Evolutionary conservation across 2,797 vertebrate species (phyloP).

Genomic region (Gymnocypris eckloni): DNA sequence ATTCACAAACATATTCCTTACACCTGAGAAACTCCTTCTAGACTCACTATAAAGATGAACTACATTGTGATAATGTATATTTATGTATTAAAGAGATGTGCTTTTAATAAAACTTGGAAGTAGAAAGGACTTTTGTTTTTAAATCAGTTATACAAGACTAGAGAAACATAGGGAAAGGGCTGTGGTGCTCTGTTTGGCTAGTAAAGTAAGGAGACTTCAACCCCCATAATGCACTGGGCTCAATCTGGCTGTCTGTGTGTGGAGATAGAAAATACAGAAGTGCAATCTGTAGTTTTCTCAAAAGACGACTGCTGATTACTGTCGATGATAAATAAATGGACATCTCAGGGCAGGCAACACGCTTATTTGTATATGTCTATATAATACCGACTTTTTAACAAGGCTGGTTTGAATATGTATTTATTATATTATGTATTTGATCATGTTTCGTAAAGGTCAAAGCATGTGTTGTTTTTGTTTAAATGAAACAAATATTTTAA

Average conservation of each 20-base stretch:
- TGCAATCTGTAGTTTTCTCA: too few relatives aligned
- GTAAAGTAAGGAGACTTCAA: neutral
- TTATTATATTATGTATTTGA: too few relatives aligned
- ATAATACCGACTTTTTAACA: too few relatives aligned
- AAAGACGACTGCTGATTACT: too few relatives aligned
- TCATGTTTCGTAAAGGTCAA: too few relatives aligned
- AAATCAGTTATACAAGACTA: neutral
- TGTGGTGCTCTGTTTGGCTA: neutral
- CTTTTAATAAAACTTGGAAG: neutral
- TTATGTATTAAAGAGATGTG: neutral
- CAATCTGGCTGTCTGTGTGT: neutral
- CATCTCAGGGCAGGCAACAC: neutral
- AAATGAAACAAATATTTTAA: too few relatives aligned
- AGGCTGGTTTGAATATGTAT: too few relatives aligned
- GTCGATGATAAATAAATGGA: too few relatives aligned
- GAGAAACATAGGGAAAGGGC: neutral
- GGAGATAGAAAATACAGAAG: too few relatives aligned
- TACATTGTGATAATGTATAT: neutral
- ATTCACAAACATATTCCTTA: neutral
- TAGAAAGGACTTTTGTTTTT: too few relatives aligned
- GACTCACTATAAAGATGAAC: neutral
- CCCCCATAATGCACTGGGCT: neutral
- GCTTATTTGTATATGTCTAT: too few relatives aligned
- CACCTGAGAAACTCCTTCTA: neutral
- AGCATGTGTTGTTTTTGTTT: too few relatives aligned